These are phyloP conservation scores for Eupithecia abbreviata DNA, from an alignment of 2,888 invertebrate genomes.

Conservation along the genomic window DNA sequence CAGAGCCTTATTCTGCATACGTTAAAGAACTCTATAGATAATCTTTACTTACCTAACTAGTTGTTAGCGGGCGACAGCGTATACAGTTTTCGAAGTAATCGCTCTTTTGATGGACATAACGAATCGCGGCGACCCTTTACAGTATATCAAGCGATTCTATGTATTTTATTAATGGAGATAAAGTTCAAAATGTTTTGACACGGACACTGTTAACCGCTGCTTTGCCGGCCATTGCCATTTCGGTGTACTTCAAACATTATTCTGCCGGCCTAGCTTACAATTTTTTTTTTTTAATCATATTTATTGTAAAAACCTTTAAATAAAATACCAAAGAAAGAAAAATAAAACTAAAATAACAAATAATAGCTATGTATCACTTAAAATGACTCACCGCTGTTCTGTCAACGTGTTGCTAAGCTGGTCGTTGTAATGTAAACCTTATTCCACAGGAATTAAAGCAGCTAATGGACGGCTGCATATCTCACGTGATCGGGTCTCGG, in stretches of 20 bases:
- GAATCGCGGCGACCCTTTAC: neutral
- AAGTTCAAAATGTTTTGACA: neutral
- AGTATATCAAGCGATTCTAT: neutral
- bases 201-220: neutral
- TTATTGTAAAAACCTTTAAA: too few relatives aligned
- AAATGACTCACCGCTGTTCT: too few relatives aligned
- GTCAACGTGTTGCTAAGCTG: neutral
- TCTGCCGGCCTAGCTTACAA: neutral
- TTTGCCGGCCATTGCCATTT: neutral
- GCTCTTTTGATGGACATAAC: neutral
- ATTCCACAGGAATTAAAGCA: conserved; percentile 84
- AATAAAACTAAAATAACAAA: too few relatives aligned
- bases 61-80: neutral
- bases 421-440: neutral
- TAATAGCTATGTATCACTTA: too few relatives aligned
- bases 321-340: too few relatives aligned
- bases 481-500: conserved; percentile 91
- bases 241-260: neutral
- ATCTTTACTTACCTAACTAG: neutral
- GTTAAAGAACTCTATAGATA: neutral
- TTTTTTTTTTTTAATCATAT: too few relatives aligned
- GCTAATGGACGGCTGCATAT: conserved; percentile 92
- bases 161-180: neutral
- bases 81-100: neutral
- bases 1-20: neutral